Percentiles rank a stretch among this genome's conserved stretches.
Evolutionary conservation across 2,888 invertebrate species (phyloP).

Genomic region (Punctoribates punctum): DNA sequence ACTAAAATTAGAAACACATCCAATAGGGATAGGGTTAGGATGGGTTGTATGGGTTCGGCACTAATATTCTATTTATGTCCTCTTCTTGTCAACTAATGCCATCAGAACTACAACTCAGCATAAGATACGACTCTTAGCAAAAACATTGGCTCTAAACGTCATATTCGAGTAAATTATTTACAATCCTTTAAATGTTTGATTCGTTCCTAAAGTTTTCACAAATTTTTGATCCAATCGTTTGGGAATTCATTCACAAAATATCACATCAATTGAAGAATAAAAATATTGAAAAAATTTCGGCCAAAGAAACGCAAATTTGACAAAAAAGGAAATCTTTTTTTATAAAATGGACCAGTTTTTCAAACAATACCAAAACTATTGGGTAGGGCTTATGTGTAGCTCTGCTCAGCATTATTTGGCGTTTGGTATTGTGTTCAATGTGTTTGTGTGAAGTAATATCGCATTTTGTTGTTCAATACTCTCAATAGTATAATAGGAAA

Average conservation of each 20-base stretch:
- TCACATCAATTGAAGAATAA: not conserved
- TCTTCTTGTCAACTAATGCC: not conserved
- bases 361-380: conserved; percentile 14
- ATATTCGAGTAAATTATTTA: too few species aligned
- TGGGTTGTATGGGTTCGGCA: too few species aligned
- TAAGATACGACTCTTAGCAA: too few species aligned
- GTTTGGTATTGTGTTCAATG: conserved; percentile 23
- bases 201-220: too few species aligned
- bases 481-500: conserved; percentile 35
- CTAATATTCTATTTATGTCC: conserved; percentile 5
- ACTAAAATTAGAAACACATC: conserved; percentile 8
- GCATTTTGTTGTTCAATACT: conserved; percentile 34
- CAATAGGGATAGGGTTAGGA: conserved; percentile 18
- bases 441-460: conserved; percentile 37
- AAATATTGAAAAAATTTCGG: too few species aligned
- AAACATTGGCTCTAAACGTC: too few species aligned
- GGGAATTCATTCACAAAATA: too few species aligned
- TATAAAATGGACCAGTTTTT: not conserved
- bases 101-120: too few species aligned
- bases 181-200: too few species aligned
- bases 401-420: conserved; percentile 25
- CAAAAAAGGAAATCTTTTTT: not conserved
- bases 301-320: not conserved
- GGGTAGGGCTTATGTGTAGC: conserved; percentile 11
- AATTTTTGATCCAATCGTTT: too few species aligned